A percentile compares a stretch with the other conserved stretches of the same genome.
phyloP scores from a whole-genome alignment of 2,888 invertebrate species.

The Troides aeacus region DNA sequence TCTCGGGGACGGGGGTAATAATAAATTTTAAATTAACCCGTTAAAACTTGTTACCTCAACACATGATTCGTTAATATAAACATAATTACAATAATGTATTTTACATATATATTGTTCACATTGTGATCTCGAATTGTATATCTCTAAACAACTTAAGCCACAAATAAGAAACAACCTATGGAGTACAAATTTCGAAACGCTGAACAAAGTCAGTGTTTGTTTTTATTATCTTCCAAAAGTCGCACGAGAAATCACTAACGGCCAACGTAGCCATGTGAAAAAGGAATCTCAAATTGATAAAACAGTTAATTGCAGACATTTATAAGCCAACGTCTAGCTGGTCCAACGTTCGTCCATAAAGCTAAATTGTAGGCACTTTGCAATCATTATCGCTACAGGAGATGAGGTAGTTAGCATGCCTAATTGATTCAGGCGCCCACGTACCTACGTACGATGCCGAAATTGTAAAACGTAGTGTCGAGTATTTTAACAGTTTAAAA shows the following conservation, averaged over 20 bases:
- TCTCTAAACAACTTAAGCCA: neutral
- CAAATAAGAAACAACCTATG: neutral
- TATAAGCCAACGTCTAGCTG: slow-evolving; percentile 35
- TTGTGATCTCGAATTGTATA: neutral
- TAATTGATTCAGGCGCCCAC: slow-evolving; percentile 65
- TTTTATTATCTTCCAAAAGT: slow-evolving; percentile 7
- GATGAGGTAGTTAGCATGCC: slow-evolving; percentile 55
- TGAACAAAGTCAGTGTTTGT: neutral
- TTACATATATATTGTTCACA: neutral
- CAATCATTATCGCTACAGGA: slow-evolving; percentile 57
- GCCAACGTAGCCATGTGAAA: slow-evolving; percentile 8
- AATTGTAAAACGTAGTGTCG: slow-evolving; percentile 27
- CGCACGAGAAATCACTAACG: slow-evolving; percentile 8
- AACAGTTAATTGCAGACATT: slow-evolving; percentile 36
- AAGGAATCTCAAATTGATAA: slow-evolving; percentile 27
- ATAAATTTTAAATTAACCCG: slow-evolving; percentile 19
- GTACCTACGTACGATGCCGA: slow-evolving; percentile 25
- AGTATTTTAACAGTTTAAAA: slow-evolving; percentile 31
- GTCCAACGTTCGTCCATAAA: slow-evolving; percentile 30
- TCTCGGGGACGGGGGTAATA: slow-evolving; percentile 25
- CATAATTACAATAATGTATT: neutral
- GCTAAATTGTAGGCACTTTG: slow-evolving; percentile 32
- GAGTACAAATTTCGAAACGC: neutral
- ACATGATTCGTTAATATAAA: slow-evolving; percentile 1
- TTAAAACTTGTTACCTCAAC: slow-evolving; percentile 23